phyloP scores from a whole-genome alignment of 1,140 invertebrate genomes.

The Anoplophora glabripennis region DNA sequence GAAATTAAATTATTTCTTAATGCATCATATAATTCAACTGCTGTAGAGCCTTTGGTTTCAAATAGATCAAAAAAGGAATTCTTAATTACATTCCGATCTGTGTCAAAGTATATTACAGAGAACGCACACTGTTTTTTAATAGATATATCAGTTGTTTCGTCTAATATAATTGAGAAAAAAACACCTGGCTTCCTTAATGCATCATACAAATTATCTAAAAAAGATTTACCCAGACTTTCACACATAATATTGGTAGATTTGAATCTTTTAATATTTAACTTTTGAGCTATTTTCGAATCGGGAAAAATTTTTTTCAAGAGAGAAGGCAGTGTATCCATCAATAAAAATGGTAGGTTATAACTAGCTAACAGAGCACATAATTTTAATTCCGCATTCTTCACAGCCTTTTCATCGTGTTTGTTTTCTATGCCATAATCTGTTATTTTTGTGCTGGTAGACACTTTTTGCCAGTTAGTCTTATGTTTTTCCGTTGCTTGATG shows the following conservation, averaged over 20 bases:
- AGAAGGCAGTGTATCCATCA: conserved; percentile 12
- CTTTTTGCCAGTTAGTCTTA: conserved; percentile 4
- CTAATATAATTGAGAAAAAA: conserved; percentile 20
- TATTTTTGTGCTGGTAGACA: background rate
- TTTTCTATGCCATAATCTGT: background rate
- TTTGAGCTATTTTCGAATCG: conserved; percentile 19
- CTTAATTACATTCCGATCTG: too few relatives aligned
- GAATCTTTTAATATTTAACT: conserved; percentile 7
- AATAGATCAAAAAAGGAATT: too few relatives aligned
- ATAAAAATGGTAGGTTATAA: conserved; percentile 17
- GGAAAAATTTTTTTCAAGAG: conserved; percentile 14
- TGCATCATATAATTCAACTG: too few relatives aligned
- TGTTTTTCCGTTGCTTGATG: conserved; percentile 1
- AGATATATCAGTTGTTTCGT: conserved; percentile 3
- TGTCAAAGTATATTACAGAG: too few relatives aligned
- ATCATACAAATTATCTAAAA: background rate
- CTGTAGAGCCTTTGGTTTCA: too few relatives aligned
- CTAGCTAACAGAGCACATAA: conserved; percentile 13
- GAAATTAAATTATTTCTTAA: too few relatives aligned
- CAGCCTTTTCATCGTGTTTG: background rate
- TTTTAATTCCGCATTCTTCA: conserved; percentile 18
- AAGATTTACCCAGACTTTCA: conserved; percentile 15
- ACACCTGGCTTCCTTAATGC: conserved; percentile 4
- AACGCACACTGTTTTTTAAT: too few relatives aligned
- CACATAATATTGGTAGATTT: conserved; percentile 14